Evolutionary conservation across 2,797 vertebrate species (phyloP).

Genomic region (Sitta carolinensis): DNA sequence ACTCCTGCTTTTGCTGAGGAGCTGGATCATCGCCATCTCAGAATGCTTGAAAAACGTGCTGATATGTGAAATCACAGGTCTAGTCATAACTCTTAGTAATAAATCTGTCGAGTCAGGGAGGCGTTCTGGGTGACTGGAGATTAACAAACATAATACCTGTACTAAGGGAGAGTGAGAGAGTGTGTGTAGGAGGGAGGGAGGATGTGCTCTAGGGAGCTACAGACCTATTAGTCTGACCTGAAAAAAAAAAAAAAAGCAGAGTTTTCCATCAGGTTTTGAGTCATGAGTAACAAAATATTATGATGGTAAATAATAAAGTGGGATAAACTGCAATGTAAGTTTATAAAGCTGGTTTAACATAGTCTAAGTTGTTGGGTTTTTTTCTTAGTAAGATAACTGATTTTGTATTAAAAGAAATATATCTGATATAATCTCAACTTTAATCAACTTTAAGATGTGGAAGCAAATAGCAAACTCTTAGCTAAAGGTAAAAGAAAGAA

Average conservation of each 20-base stretch:
- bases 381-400: neutral
- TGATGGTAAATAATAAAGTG: neutral
- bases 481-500: constrained; percentile 13
- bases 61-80: constrained; percentile 53
- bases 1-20: neutral
- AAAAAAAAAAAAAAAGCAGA: neutral
- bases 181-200: constrained; percentile 8
- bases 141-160: constrained; percentile 63
- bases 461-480: constrained; percentile 16
- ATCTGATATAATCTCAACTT: neutral
- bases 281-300: neutral
- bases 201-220: neutral
- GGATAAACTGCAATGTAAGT: neutral
- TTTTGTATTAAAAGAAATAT: neutral
- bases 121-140: constrained; percentile 59
- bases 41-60: constrained; percentile 39
- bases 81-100: constrained; percentile 45
- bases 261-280: neutral
- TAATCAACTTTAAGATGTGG: neutral
- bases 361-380: neutral
- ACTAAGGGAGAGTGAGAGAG: constrained; percentile 52
- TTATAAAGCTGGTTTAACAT: neutral
- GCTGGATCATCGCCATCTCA: neutral
- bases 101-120: constrained; percentile 54
- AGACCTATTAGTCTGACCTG: constrained; percentile 24